These are phyloP conservation scores for Agrotis clavis DNA, from an alignment of 2,888 invertebrate genomes.

Conservation along the genomic window DNA sequence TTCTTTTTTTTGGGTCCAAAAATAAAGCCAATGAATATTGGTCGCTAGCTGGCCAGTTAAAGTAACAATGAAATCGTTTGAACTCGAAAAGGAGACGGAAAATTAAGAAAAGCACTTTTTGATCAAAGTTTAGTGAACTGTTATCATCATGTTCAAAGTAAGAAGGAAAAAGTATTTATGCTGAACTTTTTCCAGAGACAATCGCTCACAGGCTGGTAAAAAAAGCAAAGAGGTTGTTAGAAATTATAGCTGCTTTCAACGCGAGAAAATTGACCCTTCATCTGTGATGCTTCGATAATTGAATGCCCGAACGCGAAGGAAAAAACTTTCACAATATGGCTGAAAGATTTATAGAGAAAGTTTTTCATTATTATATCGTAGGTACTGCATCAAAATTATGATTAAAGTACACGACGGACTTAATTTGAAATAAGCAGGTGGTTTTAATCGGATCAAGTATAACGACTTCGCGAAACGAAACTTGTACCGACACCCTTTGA, in stretches of 20 bases:
- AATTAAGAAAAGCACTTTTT: constrained; percentile 27
- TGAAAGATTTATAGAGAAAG: constrained; percentile 51
- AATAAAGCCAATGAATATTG: constrained; percentile 36
- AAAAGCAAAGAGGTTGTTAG: constrained; percentile 30
- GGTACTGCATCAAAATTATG: constrained; percentile 39
- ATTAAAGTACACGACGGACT: constrained; percentile 25
- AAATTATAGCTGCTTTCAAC: constrained; percentile 43
- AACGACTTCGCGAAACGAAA: constrained; percentile 44
- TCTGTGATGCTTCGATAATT: constrained; percentile 52
- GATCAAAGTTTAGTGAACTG: constrained; percentile 33
- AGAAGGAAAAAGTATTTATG: constrained; percentile 19
- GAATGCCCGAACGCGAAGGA: constrained; percentile 35
- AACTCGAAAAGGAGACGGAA: constrained; percentile 22
- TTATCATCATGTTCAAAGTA: constrained; percentile 38
- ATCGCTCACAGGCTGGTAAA: constrained; percentile 21
- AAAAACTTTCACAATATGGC: constrained; percentile 41
- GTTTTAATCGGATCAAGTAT: constrained; percentile 52
- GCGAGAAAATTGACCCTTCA: constrained; percentile 54
- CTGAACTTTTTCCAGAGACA: constrained; percentile 35
- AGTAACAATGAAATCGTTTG: constrained; percentile 47
- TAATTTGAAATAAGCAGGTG: constrained; percentile 60
- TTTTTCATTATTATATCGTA: constrained; percentile 34
- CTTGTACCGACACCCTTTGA: constrained; percentile 42
- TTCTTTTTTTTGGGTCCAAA: neutral
- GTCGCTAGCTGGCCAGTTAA: constrained; percentile 23